Evolutionary conservation across 2,888 invertebrate species (phyloP).

Genomic region (Cataglyphis livida): DNA sequence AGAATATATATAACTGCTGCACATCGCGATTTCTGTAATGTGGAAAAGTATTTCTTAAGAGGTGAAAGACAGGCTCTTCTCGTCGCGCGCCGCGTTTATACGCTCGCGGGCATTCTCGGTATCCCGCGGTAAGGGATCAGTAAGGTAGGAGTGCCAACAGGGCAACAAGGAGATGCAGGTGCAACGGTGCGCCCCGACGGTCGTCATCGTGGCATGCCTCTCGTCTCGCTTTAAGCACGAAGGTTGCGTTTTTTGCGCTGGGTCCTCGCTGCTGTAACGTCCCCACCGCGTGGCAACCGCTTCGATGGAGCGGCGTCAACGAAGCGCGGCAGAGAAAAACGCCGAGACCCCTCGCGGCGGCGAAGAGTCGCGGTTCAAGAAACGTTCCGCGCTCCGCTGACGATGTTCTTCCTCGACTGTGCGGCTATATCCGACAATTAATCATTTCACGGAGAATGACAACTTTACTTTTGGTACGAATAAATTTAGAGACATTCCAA

Average conservation of each 20-base stretch:
- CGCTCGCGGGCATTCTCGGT: conserved; percentile 56
- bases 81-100: conserved; percentile 3
- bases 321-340: conserved; percentile 41
- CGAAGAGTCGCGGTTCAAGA: conserved; percentile 28
- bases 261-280: conserved; percentile 63
- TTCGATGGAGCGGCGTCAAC: conserved; percentile 29
- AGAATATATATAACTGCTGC: not conserved
- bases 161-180: conserved; percentile 73
- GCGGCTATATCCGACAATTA: conserved; percentile 4
- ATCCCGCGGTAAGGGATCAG: conserved; percentile 69
- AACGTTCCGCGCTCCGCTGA: conserved; percentile 29
- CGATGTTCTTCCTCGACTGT: conserved; percentile 8
- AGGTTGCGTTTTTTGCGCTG: conserved; percentile 68
- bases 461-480: not conserved
- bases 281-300: conserved; percentile 44
- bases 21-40: not conserved
- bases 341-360: conserved; percentile 13
- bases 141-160: conserved; percentile 78
- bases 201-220: conserved; percentile 60
- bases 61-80: not conserved
- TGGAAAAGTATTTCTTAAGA: not conserved
- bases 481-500: not conserved
- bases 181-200: conserved; percentile 71
- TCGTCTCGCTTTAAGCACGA: conserved; percentile 58
- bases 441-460: not conserved